These are phyloP conservation scores for Nannobrachium achirus DNA, from an alignment of 2,113 vertebrate species.

Conservation along the genomic window DNA sequence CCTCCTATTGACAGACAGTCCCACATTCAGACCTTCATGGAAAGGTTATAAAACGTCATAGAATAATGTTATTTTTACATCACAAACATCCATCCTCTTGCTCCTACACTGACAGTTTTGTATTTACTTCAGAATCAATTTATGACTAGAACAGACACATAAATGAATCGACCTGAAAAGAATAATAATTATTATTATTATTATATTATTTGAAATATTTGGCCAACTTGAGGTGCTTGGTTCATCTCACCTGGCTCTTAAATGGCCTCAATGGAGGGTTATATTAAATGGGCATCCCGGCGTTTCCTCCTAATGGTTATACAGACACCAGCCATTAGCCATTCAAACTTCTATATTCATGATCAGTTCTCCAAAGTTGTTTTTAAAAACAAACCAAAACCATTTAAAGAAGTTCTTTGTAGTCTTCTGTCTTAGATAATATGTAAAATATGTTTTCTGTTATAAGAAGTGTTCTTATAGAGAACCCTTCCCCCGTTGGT, in stretches of 20 bases:
- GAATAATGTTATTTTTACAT: too few species aligned
- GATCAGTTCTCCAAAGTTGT: constrained; percentile 52
- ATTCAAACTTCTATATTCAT: constrained; percentile 37
- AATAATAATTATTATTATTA: too few species aligned
- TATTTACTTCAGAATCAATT: too few species aligned
- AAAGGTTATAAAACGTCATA: too few species aligned
- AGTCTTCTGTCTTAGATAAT: constrained; percentile 45
- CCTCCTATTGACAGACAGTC: constrained; percentile 30
- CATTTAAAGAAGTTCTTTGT: constrained; percentile 67
- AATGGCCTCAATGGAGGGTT: neutral
- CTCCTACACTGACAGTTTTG: constrained; percentile 4
- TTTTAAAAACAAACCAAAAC: constrained; percentile 59
- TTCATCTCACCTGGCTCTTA: constrained; percentile 9
- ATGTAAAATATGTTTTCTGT: constrained; percentile 39
- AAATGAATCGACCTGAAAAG: neutral
- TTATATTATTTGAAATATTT: constrained; percentile 11
- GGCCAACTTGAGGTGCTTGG: constrained; percentile 8
- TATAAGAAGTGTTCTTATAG: constrained; percentile 38
- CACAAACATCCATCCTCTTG: constrained; percentile 26
- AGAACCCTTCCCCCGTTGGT: constrained; percentile 58
- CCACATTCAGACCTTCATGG: constrained; percentile 56
- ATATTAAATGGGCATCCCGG: neutral
- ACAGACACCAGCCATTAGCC: constrained; percentile 26
- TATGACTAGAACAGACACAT: neutral
- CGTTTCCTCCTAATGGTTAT: constrained; percentile 54